Evolutionary conservation across 2,113 vertebrate genomes (phyloP).

Genomic region (Gallinago media): DNA sequence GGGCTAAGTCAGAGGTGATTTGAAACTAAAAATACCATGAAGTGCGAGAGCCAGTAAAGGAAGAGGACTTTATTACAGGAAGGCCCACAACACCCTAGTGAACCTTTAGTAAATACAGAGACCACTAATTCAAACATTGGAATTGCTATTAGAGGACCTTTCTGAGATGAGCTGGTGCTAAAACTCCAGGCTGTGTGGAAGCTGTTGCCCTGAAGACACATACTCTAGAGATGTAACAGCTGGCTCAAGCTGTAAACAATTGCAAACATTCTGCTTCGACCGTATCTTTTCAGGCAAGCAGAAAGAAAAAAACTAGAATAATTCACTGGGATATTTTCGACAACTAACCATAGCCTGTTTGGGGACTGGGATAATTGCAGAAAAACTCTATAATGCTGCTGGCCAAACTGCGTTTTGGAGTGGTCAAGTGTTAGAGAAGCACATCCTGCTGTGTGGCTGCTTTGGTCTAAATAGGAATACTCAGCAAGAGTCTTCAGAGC

Average conservation of each 20-base stretch:
- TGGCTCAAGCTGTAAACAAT: slow-evolving; percentile 65
- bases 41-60: slow-evolving; percentile 43
- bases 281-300: slow-evolving; percentile 60
- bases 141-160: slow-evolving; percentile 71
- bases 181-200: slow-evolving; percentile 69
- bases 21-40: slow-evolving; percentile 41
- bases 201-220: slow-evolving; percentile 71
- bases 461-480: neutral
- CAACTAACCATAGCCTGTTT: slow-evolving; percentile 7
- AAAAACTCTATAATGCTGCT: slow-evolving; percentile 10
- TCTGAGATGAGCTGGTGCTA: slow-evolving; percentile 67
- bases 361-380: slow-evolving; percentile 50
- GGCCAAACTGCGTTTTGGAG: neutral
- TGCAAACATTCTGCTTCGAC: slow-evolving; percentile 70
- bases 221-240: slow-evolving; percentile 66
- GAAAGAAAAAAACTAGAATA: slow-evolving; percentile 24
- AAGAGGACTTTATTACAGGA: slow-evolving; percentile 32
- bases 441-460: neutral
- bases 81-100: neutral
- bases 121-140: slow-evolving; percentile 71
- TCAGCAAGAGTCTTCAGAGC: neutral
- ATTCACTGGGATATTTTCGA: slow-evolving; percentile 52
- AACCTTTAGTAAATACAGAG: slow-evolving; percentile 60
- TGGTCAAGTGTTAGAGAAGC: neutral
- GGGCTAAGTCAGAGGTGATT: neutral